A percentile compares a stretch with the other conserved stretches of the same genome.
Evolutionary conservation across 1,140 invertebrate genomes (phyloP).

Genomic region (Galendromus occidentalis): DNA sequence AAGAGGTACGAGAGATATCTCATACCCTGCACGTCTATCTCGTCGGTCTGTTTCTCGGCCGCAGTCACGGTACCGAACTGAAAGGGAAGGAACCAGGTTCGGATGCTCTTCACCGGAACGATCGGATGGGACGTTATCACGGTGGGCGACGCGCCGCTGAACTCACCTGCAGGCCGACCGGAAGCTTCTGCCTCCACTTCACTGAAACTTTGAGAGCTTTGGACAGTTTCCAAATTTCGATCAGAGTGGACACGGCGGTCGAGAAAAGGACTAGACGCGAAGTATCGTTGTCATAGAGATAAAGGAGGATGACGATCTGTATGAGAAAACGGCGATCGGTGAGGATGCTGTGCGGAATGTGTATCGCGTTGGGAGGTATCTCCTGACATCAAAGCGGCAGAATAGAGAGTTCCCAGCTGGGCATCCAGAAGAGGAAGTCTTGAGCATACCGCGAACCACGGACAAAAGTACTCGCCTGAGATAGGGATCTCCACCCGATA

Average conservation of each 20-base stretch:
- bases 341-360: background rate
- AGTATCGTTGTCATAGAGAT: constrained; percentile 75
- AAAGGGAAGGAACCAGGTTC: constrained; percentile 11
- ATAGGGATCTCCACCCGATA: constrained; percentile 77
- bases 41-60: constrained; percentile 54
- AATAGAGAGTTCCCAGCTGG: no score
- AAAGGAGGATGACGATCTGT: constrained; percentile 64
- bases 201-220: constrained; percentile 58
- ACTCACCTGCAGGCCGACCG: constrained; percentile 3
- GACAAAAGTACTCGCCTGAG: constrained; percentile 36
- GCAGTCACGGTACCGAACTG: constrained; percentile 29
- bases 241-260: constrained; percentile 56
- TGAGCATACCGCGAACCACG: no score
- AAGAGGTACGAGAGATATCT: constrained; percentile 68
- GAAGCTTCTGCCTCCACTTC: constrained; percentile 20
- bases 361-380: no score
- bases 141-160: constrained; percentile 19
- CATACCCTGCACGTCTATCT: constrained; percentile 70
- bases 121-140: background rate
- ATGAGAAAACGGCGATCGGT: background rate
- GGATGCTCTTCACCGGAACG: background rate
- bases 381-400: no score
- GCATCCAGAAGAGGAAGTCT: no score
- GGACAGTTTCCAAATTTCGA: constrained; percentile 87
- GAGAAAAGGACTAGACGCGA: constrained; percentile 74